phyloP scores from a whole-genome alignment of 1,140 invertebrate species.

The Trachymyrmex cornetzi region DNA sequence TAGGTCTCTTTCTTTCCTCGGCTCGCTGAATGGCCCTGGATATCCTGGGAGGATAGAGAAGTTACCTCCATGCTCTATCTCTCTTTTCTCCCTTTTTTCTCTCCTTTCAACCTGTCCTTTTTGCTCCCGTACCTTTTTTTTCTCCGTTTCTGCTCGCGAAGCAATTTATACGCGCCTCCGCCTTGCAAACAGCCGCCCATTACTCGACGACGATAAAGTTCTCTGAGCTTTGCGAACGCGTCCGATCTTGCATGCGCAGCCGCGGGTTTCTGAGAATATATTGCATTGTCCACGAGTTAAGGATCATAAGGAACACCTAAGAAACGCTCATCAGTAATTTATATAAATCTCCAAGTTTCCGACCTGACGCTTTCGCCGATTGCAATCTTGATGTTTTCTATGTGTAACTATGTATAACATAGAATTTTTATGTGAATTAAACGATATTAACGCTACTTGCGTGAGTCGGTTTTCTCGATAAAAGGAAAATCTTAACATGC shows the following conservation, averaged over 20 bases:
- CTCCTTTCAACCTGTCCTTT: constrained; percentile 24
- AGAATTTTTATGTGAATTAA: neutral
- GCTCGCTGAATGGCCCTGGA: constrained; percentile 70
- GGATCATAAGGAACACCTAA: constrained; percentile 61
- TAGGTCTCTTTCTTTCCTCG: constrained; percentile 70
- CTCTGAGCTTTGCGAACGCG: constrained; percentile 59
- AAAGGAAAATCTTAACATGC: constrained; percentile 48
- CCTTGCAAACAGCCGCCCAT: constrained; percentile 76
- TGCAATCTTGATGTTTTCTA: neutral
- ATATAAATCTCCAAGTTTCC: constrained; percentile 4
- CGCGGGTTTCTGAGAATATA: constrained; percentile 53
- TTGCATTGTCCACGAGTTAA: constrained; percentile 66
- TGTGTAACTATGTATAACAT: neutral
- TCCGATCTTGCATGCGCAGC: constrained; percentile 58
- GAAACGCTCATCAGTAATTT: constrained; percentile 53
- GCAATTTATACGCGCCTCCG: constrained; percentile 79
- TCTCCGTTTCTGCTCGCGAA: constrained; percentile 69
- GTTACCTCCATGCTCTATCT: constrained; percentile 59
- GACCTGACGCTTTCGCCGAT: neutral
- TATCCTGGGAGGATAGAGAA: constrained; percentile 76
- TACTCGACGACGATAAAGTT: constrained; percentile 76
- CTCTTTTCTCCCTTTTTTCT: neutral
- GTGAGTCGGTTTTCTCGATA: constrained; percentile 51
- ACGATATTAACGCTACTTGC: constrained; percentile 25
- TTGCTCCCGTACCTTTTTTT: constrained; percentile 31